These are phyloP conservation scores for Vireo altiloquus DNA, from an alignment of 2,113 vertebrate genomes.

Conservation along the genomic window DNA sequence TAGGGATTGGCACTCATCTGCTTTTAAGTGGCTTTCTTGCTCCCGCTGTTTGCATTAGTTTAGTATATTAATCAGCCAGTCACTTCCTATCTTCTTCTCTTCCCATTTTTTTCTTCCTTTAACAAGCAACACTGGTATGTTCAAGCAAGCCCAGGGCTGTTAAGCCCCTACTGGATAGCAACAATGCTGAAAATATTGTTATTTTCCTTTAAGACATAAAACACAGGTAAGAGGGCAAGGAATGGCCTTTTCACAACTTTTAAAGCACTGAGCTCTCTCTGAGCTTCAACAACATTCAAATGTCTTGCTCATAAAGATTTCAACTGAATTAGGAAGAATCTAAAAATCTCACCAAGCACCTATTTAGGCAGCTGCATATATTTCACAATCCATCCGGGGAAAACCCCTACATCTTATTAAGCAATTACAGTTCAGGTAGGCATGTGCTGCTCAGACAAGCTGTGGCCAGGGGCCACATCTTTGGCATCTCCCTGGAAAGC, in stretches of 20 bases:
- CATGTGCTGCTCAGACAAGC: not conserved
- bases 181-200: not conserved
- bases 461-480: not conserved
- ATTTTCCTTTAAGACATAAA: not conserved
- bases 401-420: not conserved
- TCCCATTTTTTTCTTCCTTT: not conserved
- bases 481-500: slow-evolving; percentile 5
- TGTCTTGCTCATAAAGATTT: not conserved
- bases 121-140: not conserved
- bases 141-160: not conserved
- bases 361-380: not conserved
- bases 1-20: not conserved
- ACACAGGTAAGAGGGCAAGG: not conserved
- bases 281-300: not conserved
- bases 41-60: not conserved
- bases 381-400: not conserved
- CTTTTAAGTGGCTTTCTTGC: slow-evolving; percentile 26
- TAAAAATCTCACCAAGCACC: not conserved
- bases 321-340: not conserved
- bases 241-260: not conserved
- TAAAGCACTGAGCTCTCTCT: not conserved
- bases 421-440: not conserved
- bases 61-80: not conserved
- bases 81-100: not conserved
- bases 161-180: not conserved